phyloP scores from a whole-genome alignment of 2,797 vertebrate species.

The Acestrorhynchus altus region DNA sequence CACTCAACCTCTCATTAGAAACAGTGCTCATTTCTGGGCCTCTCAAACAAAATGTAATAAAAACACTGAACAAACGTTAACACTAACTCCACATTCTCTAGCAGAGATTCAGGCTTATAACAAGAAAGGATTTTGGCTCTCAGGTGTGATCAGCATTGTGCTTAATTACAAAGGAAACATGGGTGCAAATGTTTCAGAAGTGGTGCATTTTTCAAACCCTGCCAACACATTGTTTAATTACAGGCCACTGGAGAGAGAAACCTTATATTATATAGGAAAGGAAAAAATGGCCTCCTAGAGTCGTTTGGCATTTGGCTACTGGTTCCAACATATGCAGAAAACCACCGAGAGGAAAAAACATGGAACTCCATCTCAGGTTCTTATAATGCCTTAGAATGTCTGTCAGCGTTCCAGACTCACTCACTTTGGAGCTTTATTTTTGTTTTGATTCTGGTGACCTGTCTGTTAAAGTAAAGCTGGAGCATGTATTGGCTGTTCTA shows the following conservation, averaged over 20 bases:
- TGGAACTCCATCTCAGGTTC: constrained; percentile 5
- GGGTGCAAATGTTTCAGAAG: constrained; percentile 63
- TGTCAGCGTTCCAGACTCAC: constrained; percentile 17
- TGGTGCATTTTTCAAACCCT: constrained; percentile 58
- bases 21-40: constrained; percentile 4
- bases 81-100: not conserved
- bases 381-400: constrained; percentile 3
- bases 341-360: constrained; percentile 5
- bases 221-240: constrained; percentile 72
- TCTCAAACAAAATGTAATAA: constrained; percentile 12
- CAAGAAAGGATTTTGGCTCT: constrained; percentile 41
- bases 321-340: constrained; percentile 57
- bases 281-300: constrained; percentile 56
- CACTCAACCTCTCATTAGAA: constrained; percentile 31
- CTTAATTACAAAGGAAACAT: constrained; percentile 71
- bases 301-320: constrained; percentile 67
- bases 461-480: constrained; percentile 23
- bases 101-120: not conserved
- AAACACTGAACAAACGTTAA: not conserved
- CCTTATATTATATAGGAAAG: constrained; percentile 67
- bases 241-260: constrained; percentile 57
- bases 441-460: constrained; percentile 11
- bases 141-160: constrained; percentile 58
- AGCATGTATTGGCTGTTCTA: constrained; percentile 27
- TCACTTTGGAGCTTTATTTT: not conserved